These are phyloP conservation scores for Gambelia wislizenii DNA, from an alignment of 2,797 vertebrate species.

Conservation along the genomic window DNA sequence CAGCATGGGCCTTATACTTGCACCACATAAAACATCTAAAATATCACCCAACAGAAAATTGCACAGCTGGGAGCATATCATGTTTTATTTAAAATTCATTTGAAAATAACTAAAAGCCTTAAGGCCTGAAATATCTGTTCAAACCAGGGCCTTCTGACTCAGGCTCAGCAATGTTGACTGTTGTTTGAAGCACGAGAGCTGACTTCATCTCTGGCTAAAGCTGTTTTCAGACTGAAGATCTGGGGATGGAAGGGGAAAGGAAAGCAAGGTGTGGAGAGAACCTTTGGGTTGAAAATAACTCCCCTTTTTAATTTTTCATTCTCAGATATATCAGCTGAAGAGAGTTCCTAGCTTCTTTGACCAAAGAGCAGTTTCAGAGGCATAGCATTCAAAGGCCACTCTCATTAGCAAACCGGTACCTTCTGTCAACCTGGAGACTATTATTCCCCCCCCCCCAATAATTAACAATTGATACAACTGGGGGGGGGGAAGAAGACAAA, in stretches of 20 bases:
- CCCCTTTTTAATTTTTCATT: constrained; percentile 28
- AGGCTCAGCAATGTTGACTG: constrained; percentile 38
- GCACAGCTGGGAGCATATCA: background rate
- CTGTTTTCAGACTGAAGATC: background rate
- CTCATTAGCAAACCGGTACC: constrained; percentile 47
- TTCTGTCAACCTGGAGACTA: constrained; percentile 46
- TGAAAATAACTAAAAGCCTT: constrained; percentile 40
- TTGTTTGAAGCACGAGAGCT: constrained; percentile 48
- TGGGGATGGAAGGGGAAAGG: background rate
- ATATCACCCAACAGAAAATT: constrained; percentile 17
- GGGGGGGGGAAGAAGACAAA: constrained; percentile 6
- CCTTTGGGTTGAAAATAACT: constrained; percentile 45
- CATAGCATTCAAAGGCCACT: constrained; percentile 44
- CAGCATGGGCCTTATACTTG: background rate
- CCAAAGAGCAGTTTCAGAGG: constrained; percentile 57
- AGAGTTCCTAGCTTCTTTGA: constrained; percentile 52
- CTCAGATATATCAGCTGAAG: constrained; percentile 22
- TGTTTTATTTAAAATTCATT: constrained; percentile 44
- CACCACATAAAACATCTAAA: background rate
- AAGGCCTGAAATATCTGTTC: constrained; percentile 36
- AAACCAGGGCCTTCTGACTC: constrained; percentile 39
- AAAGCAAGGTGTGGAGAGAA: rapidly evolving
- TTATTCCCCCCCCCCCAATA: constrained; percentile 36
- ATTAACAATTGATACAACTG: constrained; percentile 60
- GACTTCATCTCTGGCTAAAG: constrained; percentile 41